Evolutionary conservation across 2,888 invertebrate species (phyloP).

Genomic region (Proisotoma minuta): DNA sequence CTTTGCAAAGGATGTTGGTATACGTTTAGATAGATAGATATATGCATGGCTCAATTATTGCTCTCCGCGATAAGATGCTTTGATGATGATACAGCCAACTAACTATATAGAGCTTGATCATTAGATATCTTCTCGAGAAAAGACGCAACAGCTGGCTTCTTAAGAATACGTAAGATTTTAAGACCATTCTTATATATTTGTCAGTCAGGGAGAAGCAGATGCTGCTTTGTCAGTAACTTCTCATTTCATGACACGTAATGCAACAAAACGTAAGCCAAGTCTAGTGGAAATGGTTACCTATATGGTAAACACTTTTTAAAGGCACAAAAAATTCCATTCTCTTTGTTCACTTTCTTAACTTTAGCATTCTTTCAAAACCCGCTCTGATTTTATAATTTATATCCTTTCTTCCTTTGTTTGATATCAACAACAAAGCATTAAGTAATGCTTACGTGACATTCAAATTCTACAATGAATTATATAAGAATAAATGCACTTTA

Average conservation of each 20-base stretch:
- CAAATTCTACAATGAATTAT: neutral
- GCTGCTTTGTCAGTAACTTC: neutral
- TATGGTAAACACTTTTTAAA: neutral
- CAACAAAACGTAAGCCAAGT: neutral
- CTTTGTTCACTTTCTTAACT: slow-evolving; percentile 4
- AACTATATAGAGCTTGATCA: too few relatives aligned
- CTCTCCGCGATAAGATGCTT: too few relatives aligned
- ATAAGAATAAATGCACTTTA: neutral
- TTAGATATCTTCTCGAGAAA: too few relatives aligned
- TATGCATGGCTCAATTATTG: too few relatives aligned
- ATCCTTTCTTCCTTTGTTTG: neutral
- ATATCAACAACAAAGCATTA: neutral
- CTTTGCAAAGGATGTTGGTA: too few relatives aligned
- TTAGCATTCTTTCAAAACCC: slow-evolving; percentile 3
- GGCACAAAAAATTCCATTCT: neutral
- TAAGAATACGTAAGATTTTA: neutral
- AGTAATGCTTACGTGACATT: slow-evolving; percentile 2
- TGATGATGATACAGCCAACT: too few relatives aligned
- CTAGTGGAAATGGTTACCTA: neutral
- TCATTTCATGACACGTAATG: slow-evolving; percentile 2
- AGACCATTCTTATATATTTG: neutral
- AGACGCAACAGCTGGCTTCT: slow-evolving; percentile 13
- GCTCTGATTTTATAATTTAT: slow-evolving; percentile 6
- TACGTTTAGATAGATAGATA: too few relatives aligned
- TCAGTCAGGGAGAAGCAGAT: neutral